These are phyloP conservation scores for Altica lythri DNA, from an alignment of 2,888 invertebrate species.

Conservation along the genomic window DNA sequence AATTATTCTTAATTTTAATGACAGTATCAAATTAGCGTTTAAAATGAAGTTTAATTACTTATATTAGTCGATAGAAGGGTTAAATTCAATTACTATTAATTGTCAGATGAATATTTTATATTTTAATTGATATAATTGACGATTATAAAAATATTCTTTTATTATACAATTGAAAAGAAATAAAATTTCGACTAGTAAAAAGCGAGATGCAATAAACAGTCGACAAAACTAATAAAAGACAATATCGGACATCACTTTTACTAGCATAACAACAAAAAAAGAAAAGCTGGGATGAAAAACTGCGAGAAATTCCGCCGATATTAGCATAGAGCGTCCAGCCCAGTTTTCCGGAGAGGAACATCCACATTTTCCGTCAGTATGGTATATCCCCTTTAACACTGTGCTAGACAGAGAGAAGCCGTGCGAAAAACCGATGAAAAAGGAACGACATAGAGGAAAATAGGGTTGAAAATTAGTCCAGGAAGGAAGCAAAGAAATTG, in stretches of 20 bases:
- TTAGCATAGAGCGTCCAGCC: conserved; percentile 25
- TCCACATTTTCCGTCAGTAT: conserved; percentile 19
- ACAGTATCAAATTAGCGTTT: not conserved
- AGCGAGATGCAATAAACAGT: not conserved
- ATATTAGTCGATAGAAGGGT: not conserved
- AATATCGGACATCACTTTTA: conserved; percentile 14
- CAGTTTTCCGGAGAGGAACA: conserved; percentile 24
- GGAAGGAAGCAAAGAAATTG: conserved; percentile 20
- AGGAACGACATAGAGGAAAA: conserved; percentile 33
- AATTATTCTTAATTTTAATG: not conserved
- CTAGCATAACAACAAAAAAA: conserved; percentile 10
- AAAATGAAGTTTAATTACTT: not conserved
- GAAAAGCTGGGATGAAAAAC: conserved; percentile 21
- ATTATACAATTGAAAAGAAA: too few relatives aligned
- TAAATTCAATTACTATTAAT: not conserved
- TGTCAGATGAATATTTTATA: conserved; percentile 7
- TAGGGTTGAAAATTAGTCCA: conserved; percentile 42
- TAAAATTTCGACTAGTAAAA: not conserved
- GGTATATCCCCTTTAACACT: conserved; percentile 45
- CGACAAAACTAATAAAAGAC: conserved; percentile 11
- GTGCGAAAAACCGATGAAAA: conserved; percentile 28
- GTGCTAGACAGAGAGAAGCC: conserved; percentile 36
- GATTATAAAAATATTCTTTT: too few relatives aligned
- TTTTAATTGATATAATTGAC: too few relatives aligned
- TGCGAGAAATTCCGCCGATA: conserved; percentile 26